A percentile compares a stretch with the other conserved stretches of the same genome.
These are phyloP conservation scores for Merodon equestris DNA, from an alignment of 2,888 invertebrate species.

Conservation along the genomic window DNA sequence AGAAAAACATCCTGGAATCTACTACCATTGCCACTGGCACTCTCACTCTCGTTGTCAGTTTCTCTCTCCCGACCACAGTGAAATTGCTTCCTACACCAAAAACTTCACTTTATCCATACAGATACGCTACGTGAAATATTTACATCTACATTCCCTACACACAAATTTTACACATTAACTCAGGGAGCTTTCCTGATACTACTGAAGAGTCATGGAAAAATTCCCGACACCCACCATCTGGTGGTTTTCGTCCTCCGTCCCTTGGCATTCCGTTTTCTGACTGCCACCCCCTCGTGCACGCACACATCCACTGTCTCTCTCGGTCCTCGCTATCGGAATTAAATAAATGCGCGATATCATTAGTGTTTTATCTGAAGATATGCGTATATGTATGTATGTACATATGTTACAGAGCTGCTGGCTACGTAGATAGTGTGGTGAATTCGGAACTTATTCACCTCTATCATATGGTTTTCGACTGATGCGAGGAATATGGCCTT, in stretches of 20 bases:
- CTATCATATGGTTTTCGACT: constrained; percentile 33
- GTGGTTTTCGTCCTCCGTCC: neutral
- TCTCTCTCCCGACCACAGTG: too few species aligned
- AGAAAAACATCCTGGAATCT: constrained; percentile 42
- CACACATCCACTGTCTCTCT: neutral
- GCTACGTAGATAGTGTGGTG: constrained; percentile 32
- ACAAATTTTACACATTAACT: constrained; percentile 13
- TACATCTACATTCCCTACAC: neutral
- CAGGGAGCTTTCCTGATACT: constrained; percentile 20
- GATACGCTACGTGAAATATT: too few species aligned
- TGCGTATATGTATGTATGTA: constrained; percentile 20
- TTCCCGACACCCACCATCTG: constrained; percentile 12
- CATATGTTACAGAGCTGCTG: neutral
- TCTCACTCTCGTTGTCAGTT: constrained; percentile 21
- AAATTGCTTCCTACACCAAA: too few species aligned
- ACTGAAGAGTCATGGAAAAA: constrained; percentile 17
- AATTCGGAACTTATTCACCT: constrained; percentile 21
- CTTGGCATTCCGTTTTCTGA: neutral
- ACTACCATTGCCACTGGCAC: constrained; percentile 9
- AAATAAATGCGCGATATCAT: constrained; percentile 43
- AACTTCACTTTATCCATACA: too few species aligned
- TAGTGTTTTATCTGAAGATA: constrained; percentile 50
- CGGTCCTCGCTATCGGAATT: constrained; percentile 1
- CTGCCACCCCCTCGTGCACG: constrained; percentile 27
- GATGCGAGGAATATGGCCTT: too few species aligned